Evolutionary conservation across 2,888 invertebrate genomes (phyloP), one percentile per base, ranked within the genome.

Genomic region (Plebejus melissa): DNA sequence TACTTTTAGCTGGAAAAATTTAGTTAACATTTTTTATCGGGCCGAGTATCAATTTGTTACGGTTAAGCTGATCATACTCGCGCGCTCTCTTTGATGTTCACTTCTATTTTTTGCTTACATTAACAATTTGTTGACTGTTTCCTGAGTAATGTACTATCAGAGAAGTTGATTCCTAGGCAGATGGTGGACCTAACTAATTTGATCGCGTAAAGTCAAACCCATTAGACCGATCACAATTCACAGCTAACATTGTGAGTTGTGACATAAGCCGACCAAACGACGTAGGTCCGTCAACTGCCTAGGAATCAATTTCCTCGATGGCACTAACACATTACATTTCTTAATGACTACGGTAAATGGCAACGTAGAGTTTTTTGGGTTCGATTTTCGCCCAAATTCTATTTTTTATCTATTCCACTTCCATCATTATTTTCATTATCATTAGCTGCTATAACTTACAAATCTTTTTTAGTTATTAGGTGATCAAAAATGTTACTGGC

Each of bases 41-140:
- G 76, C 74, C 70, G 76, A 77, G 77, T 80, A 78, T 79, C 80
- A 82, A 82, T 85, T 84, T 85, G 83, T 81, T 82, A 84, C 82
- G 81, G 81, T 78, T 83, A 79, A 82, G 75, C 79, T 77, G 79
- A 78, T 80, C 78, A 78, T 80, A 79, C 72, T 72, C 71, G 71
- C 78, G 77, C 80, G 77, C 77, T 79, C 79, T 79, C 80, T 82
- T 81, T 82, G 82, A 82, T 83, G 82, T 82, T 79, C 79, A 76
- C 74, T 77, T 78, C 79, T 80, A 81, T 81, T 81, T 81, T 79
- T 78, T 9, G 78, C 74, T 74, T 77, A 76, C 75, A 69, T 46
- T 77, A 78, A 78, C 76, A 75, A 77, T 69, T 77, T 76, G 75
- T 72, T 72, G 74, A 77, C 76, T 57, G 74, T 74, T 78, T 76